Base-by-base conservation (phyloP, 2,113 vertebrate species). In the Ancistrus triradiatus region DNA sequence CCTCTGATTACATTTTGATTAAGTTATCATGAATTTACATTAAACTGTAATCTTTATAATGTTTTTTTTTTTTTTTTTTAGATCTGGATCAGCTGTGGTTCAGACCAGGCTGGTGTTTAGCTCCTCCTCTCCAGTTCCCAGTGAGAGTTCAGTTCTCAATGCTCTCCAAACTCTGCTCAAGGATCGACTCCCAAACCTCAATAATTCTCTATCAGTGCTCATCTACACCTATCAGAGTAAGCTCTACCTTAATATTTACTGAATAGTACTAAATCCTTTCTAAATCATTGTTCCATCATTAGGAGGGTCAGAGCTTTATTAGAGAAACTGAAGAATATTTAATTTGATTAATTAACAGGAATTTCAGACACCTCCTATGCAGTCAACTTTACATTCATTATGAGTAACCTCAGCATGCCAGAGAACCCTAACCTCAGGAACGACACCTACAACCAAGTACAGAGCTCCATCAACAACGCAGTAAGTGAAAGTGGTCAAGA, bases 161-260 rank as follows among this genome's bases (percentile, higher is more conserved):
- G 60, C 46, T 8, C 8, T 53, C 8, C 37, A 1, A 24, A 17
- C 18, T 37, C 68, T 70, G 1, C 9, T 22, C 28, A 9, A 38
- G 1, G 24, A 6, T 10, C 47, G n/a, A n/a, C n/a, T n/a, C n/a
- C n/a, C n/a, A 53, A 10, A 59, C 25, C 17, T 57, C 7, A 58
- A n/a, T 46, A 46, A 46, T 28, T 51, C 27, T 21, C 14, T 59
- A 25, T 21, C 57, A 27, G 38, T 65, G 28, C 7, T 6, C 4
- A 59, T 64, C 43, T 28, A 50, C 28, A 64, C 11, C 1, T 59
- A 52, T 59, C n/a, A 64, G 10, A 57, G 68, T 70, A 64, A 19
- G 68, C 14, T 42, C 7, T 24, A n/a, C n/a, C 11, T 11, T 19
- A 6, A 7, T 47, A 1, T 15, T 18, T 6, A 44, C 22, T 18